Percentiles rank a stretch among this genome's conserved stretches.
These are phyloP conservation scores for Clistopyga incitator DNA, from an alignment of 2,888 invertebrate genomes.

Conservation along the genomic window DNA sequence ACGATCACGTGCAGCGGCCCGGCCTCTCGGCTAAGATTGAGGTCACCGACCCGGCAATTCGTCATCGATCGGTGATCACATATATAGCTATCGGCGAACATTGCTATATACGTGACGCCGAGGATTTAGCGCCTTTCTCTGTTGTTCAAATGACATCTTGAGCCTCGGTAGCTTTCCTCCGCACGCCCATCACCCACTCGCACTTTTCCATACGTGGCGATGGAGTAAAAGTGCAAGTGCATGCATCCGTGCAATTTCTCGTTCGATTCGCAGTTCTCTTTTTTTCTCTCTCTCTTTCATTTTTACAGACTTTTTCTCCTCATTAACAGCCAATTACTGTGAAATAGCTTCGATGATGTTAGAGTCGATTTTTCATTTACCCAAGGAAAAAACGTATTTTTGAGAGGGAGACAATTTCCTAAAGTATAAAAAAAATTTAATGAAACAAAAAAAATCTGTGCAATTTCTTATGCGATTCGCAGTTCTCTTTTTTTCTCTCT, in stretches of 20 bases:
- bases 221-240: slow-evolving; percentile 28
- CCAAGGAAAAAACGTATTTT: too few species aligned
- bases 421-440: too few species aligned
- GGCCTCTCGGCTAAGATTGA: slow-evolving; percentile 42
- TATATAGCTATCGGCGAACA: slow-evolving; percentile 21
- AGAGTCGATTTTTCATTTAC: too few species aligned
- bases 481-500: too few species aligned
- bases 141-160: slow-evolving; percentile 40
- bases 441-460: too few species aligned
- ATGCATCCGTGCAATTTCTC: slow-evolving; percentile 16
- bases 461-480: too few species aligned
- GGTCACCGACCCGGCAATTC: slow-evolving; percentile 45
- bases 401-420: too few species aligned
- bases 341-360: too few species aligned
- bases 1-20: slow-evolving; percentile 17
- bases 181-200: slow-evolving; percentile 55
- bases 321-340: not conserved
- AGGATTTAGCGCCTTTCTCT: slow-evolving; percentile 55
- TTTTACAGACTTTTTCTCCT: too few species aligned
- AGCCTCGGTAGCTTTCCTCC: slow-evolving; percentile 37
- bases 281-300: too few species aligned
- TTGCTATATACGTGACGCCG: slow-evolving; percentile 17
- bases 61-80: slow-evolving; percentile 31
- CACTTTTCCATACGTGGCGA: slow-evolving; percentile 49
- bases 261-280: too few species aligned